Evolutionary conservation across 2,113 vertebrate genomes (phyloP), one percentile per base, ranked within the genome.

Genomic region (Planiliza haematocheilus): DNA sequence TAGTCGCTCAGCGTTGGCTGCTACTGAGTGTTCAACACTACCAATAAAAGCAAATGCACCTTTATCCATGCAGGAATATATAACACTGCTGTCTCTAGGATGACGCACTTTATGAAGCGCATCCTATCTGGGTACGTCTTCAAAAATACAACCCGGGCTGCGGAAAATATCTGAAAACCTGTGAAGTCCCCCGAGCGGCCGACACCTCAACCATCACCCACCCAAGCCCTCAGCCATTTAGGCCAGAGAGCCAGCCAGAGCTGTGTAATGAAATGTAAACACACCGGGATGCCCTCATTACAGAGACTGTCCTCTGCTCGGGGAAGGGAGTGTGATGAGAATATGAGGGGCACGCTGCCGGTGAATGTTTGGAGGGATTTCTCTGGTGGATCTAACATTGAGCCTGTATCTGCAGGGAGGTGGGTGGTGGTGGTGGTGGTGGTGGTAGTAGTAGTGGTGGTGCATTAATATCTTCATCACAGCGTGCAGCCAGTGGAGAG

Each of bases 191-290:
- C 43, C 21, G 24, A 30, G 24, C 24, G 24, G 34, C 18, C 2
- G 2, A n/a, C 39, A 39, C 39, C 34, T 36, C 48, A 59, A 20
- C 9, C 8, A 37, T 43, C 49, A 17, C 3, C 52, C 37, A 11
- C 30, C 20, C 37, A 14, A 13, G 3, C 42, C 70, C 30, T 17
- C 5, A 21, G 70, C 38, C 61, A 51, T 74, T 79, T 45, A 62
- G 73, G 60, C 53, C 53, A 3, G n/a, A 48, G 74, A 79, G 59
- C 41, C 43, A 18, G 52, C 55, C 49, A 51, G 59, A 41, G 20
- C 36, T 53, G 71, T 63, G 70, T 85, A 87, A 87, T 79, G 84
- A 87, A 84, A 90, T 79, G 84, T 86, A 91, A 90, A 84, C 75
- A 82, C 62, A 67, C 58, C 69, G 52, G 67, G 62, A 74, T 69